Evolutionary conservation across 2,113 vertebrate genomes (phyloP).

Genomic region (Mesembrinibis cayennensis): DNA sequence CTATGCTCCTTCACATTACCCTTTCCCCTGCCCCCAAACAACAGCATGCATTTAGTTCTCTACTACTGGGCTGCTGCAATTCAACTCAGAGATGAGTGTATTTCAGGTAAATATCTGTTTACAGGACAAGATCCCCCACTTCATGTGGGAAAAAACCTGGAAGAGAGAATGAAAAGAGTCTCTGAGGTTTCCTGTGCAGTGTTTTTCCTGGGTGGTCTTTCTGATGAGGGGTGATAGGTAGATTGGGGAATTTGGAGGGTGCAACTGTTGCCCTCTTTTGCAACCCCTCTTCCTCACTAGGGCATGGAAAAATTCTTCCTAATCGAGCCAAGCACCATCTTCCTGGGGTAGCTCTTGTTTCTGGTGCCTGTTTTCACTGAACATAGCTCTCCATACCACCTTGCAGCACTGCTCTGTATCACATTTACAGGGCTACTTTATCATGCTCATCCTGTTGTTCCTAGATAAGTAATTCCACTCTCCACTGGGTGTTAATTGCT

Average conservation of each 20-base stretch:
- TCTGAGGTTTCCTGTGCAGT: not conserved
- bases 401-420: not conserved
- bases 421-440: not conserved
- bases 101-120: not conserved
- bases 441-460: not conserved
- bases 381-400: not conserved
- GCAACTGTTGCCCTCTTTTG: not conserved
- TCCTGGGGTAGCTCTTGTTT: not conserved
- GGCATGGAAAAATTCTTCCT: not conserved
- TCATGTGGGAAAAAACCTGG: not conserved
- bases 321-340: not conserved
- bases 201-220: not conserved
- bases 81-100: not conserved
- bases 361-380: not conserved
- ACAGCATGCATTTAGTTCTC: not conserved
- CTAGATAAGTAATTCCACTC: conserved; percentile 27
- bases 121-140: not conserved
- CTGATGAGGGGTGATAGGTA: not conserved
- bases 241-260: not conserved
- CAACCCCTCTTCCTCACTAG: not conserved
- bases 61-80: not conserved
- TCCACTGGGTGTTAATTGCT: not conserved
- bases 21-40: not conserved
- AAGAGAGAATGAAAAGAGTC: not conserved
- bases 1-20: not conserved